phyloP scores from a whole-genome alignment of 2,113 vertebrate species.

The Notiomystis cincta region DNA sequence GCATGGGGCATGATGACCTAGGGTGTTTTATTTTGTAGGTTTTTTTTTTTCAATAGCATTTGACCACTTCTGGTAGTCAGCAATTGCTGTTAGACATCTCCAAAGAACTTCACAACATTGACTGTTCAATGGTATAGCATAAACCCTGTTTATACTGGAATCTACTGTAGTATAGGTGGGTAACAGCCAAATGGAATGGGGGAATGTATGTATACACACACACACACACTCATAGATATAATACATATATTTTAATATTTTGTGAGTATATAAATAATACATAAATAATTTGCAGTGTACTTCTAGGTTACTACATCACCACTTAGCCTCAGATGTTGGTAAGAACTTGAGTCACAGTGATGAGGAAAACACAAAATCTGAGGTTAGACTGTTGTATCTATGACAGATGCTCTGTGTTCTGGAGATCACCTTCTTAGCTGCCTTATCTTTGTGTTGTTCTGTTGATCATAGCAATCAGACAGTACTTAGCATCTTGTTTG shows the following conservation, averaged over 20 bases:
- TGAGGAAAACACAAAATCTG: not conserved
- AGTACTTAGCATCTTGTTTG: not conserved
- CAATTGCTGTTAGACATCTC: not conserved
- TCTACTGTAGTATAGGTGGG: accelerated
- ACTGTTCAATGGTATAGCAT: not conserved
- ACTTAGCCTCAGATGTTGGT: not conserved
- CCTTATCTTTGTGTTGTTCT: not conserved
- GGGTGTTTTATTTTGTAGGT: not conserved
- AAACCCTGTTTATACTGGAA: not conserved
- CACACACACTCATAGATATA: accelerated
- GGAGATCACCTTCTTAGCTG: not conserved
- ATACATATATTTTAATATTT: not conserved
- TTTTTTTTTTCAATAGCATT: not conserved
- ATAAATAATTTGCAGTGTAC: not conserved
- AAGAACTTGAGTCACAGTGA: not conserved
- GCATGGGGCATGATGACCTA: accelerated
- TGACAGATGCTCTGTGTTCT: not conserved
- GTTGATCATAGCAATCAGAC: not conserved
- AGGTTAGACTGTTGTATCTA: accelerated
- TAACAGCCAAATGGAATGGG: accelerated
- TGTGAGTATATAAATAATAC: not conserved
- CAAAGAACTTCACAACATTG: not conserved
- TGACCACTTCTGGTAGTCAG: not conserved
- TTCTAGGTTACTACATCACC: not conserved
- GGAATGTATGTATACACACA: accelerated